Conservation (phyloP, 2,113 vertebrate species). For the Toxotes chatareus region DNA sequence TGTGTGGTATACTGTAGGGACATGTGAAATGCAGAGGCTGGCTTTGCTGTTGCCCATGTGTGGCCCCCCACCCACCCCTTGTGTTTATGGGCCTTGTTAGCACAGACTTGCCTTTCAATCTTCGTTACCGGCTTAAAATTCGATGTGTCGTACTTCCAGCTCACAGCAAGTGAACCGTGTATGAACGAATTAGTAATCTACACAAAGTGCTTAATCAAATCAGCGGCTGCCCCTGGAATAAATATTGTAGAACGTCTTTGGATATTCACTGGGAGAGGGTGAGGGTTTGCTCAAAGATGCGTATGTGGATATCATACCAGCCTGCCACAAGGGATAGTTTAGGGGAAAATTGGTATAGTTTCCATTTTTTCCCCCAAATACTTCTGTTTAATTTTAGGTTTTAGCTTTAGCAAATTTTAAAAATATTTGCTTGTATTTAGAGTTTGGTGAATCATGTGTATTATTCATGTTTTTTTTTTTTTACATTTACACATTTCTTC, state of each 20-base stretch:
- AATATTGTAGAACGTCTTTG: conserved; percentile 81
- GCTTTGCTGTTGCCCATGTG: conserved; percentile 88
- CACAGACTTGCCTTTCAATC: conserved; percentile 94
- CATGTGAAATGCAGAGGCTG: conserved; percentile 86
- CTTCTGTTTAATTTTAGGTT: conserved; percentile 2
- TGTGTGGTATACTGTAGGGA: conserved; percentile 45
- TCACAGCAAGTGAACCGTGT: conserved; percentile 91
- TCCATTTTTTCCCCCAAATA: not conserved
- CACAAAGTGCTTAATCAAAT: conserved; percentile 86
- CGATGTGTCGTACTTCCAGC: conserved; percentile 92
- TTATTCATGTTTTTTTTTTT: too few species aligned
- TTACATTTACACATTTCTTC: too few species aligned
- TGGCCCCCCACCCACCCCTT: conserved; percentile 81
- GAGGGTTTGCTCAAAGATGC: conserved; percentile 70
- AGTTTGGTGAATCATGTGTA: not conserved
- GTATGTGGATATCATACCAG: conserved; percentile 54
- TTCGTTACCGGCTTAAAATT: conserved; percentile 93
- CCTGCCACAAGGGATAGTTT: conserved; percentile 25
- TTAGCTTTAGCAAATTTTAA: not conserved
- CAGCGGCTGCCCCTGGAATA: conserved; percentile 79
- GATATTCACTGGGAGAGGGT: conserved; percentile 67
- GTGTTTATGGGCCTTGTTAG: conserved; percentile 91
- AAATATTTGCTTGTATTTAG: not conserved
- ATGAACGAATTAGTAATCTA: conserved; percentile 85
- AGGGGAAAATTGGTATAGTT: not conserved